These are phyloP conservation scores for Toxotes jaculatrix DNA, from an alignment of 2,113 vertebrate species.

Conservation along the genomic window DNA sequence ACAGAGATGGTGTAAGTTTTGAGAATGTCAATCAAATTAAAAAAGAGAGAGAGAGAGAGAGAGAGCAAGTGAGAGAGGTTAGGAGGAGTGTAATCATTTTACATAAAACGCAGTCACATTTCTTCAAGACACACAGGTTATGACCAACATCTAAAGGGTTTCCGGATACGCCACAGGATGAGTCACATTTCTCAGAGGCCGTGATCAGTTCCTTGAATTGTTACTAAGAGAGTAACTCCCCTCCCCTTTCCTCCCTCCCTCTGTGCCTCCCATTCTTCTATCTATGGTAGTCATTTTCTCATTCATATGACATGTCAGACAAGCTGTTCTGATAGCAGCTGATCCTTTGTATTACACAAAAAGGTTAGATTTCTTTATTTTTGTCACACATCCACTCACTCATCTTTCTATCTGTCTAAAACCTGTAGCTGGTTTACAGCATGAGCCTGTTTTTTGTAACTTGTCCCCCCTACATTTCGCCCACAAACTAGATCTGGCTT, in stretches of 20 bases:
- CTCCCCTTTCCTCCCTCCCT: conserved; percentile 8
- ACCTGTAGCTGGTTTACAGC: not conserved
- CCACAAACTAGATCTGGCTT: no score
- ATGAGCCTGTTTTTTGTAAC: not conserved
- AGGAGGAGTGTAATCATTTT: conserved; percentile 26
- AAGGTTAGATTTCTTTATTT: not conserved
- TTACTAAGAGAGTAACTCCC: conserved; percentile 64
- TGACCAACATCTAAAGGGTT: conserved; percentile 77
- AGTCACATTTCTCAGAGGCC: conserved; percentile 82
- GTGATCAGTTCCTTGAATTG: conserved; percentile 79
- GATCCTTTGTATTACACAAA: not conserved
- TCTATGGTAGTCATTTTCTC: conserved; percentile 46
- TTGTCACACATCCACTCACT: conserved; percentile 6
- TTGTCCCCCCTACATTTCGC: not conserved
- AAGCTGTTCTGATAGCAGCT: conserved; percentile 11
- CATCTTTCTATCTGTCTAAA: not conserved
- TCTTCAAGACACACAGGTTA: conserved; percentile 58
- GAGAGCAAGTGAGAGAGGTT: not conserved
- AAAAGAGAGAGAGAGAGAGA: conserved; percentile 6
- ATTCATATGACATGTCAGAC: conserved; percentile 57
- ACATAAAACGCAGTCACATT: conserved; percentile 39
- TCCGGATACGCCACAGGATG: conserved; percentile 75
- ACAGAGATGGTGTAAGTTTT: conserved; percentile 9
- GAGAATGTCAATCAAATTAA: conserved; percentile 17
- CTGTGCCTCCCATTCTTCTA: conserved; percentile 38